phyloP scores from a whole-genome alignment of 1,140 invertebrate species.

The Eufriesea mexicana region DNA sequence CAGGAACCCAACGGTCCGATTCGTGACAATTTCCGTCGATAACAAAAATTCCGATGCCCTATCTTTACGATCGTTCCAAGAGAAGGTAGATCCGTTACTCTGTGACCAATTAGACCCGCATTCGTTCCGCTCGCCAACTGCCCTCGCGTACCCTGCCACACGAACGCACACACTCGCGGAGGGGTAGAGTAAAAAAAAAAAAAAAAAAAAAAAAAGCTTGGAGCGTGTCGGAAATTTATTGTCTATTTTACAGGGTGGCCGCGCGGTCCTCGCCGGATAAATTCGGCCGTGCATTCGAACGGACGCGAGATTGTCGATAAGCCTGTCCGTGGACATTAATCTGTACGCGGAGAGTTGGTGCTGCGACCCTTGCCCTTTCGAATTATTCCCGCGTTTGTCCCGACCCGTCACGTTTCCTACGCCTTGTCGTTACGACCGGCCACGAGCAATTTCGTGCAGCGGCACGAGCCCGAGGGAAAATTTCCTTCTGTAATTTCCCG shows the following conservation, averaged over 20 bases:
- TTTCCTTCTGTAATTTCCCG: background rate
- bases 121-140: too few relatives aligned
- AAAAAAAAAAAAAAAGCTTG: background rate
- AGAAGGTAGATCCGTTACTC: too few relatives aligned
- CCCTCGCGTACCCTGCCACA: background rate
- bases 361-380: slow-evolving; percentile 25
- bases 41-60: too few relatives aligned
- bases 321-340: slow-evolving; percentile 70
- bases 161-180: background rate
- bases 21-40: too few relatives aligned
- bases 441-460: background rate
- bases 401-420: slow-evolving; percentile 12
- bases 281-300: slow-evolving; percentile 67
- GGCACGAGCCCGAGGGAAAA: background rate
- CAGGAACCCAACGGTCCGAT: too few relatives aligned
- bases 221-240: slow-evolving; percentile 65
- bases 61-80: too few relatives aligned
- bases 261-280: slow-evolving; percentile 50
- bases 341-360: slow-evolving; percentile 39
- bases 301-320: slow-evolving; percentile 72
- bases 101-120: too few relatives aligned
- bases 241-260: slow-evolving; percentile 65
- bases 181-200: background rate
- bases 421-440: background rate
- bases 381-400: slow-evolving; percentile 19